phyloP scores from a whole-genome alignment of 2,888 invertebrate genomes.

The Metalampra italica region DNA sequence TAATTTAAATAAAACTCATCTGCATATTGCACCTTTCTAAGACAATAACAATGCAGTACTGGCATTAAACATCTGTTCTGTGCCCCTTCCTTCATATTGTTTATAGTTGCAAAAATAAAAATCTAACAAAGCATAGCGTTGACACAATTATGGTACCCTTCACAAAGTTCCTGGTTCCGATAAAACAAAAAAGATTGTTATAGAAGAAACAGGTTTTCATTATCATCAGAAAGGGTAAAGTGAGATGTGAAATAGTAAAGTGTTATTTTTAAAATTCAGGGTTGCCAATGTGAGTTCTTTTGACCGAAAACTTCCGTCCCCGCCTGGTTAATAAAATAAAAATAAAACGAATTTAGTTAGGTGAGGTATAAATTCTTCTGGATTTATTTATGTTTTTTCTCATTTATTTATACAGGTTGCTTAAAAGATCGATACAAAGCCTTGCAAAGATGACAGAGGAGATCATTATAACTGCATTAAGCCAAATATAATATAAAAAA shows the following conservation, averaged over 20 bases:
- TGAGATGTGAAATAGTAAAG: constrained; percentile 68
- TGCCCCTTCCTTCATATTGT: constrained; percentile 50
- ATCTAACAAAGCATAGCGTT: constrained; percentile 55
- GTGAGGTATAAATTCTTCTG: too few species aligned
- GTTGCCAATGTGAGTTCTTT: constrained; percentile 27
- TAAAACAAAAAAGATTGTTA: constrained; percentile 74
- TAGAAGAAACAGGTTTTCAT: constrained; percentile 69
- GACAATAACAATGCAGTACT: constrained; percentile 41
- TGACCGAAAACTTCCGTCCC: not conserved
- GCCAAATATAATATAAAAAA: too few species aligned
- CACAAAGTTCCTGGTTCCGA: constrained; percentile 29
- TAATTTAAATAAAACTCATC: constrained; percentile 57
- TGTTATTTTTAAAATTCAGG: constrained; percentile 45
- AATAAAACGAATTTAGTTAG: too few species aligned
- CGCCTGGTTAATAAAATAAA: not conserved
- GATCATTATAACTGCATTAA: too few species aligned
- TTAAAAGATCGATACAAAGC: too few species aligned
- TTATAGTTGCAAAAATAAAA: constrained; percentile 51
- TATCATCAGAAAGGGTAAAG: constrained; percentile 70
- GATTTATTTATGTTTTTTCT: too few species aligned
- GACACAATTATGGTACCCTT: constrained; percentile 67
- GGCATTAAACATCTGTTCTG: constrained; percentile 55
- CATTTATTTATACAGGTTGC: too few species aligned
- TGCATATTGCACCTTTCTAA: constrained; percentile 65
- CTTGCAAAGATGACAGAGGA: too few species aligned